Base-by-base conservation (phyloP, 1,140 invertebrate genomes). In the Lucilia cuprina region DNA sequence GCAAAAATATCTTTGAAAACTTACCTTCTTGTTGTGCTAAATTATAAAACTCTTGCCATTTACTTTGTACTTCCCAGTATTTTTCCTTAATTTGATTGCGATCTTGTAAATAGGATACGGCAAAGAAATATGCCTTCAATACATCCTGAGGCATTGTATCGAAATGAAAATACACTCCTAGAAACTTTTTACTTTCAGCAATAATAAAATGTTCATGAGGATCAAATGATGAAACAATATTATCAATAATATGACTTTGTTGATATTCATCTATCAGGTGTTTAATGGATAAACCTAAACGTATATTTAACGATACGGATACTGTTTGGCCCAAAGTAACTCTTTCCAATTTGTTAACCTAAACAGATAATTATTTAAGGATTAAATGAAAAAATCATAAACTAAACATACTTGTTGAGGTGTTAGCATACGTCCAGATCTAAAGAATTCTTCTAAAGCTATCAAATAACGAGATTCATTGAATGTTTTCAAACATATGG, bases 391-490 rank as follows among this genome's bases (percentile, higher is more conserved):
- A 19, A 30, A 9, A 65, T 21, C 70, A 21, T 49, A 8, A 85
- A 77, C 17, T 77, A 60, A 19, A 65, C 13, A 0, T 47, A 89
- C 89, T 84, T 90, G 89, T 78, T 90, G 86, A 0, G 94, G 92
- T 34, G 90, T 89, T 30, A 92, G 88, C 87, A 94, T 90, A 9
- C 88, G 87, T 49, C 91, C 90, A 25, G 89, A 91, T 0, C 88
- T 87, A 35, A 96, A 89, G 89, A 94, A 96, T 83, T 93, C 91
- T 85, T 93, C 91, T 10, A 96, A 87, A 25, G 95, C 89, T 83
- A 95, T 92, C 55, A 95, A 90, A 74, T 97, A 94, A 55, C 97
- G 92, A 84, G 94, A 93, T 87, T 94, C 94, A 90, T 99, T 99
- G 10, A 99, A 93, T 1, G 94, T 94, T 87, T 95, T 93, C 89